These are phyloP conservation scores for Crambe crambe DNA, from an alignment of 37 sponge, comb jelly and placozoan genomes.

Conservation along the genomic window DNA sequence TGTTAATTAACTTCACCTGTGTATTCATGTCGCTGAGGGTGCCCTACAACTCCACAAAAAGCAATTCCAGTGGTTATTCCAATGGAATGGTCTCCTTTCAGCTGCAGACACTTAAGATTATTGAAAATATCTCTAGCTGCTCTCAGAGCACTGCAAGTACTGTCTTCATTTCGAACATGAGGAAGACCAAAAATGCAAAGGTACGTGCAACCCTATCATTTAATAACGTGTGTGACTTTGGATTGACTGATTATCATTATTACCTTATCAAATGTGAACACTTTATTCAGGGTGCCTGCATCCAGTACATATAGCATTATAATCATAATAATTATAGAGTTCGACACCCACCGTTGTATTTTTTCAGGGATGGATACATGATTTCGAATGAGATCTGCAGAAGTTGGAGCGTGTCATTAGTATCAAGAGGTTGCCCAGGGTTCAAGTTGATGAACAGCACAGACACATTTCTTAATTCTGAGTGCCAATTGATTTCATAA, in stretches of 20 bases:
- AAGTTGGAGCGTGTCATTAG: slow-evolving; percentile 33
- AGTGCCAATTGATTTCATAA: slow-evolving; percentile 79
- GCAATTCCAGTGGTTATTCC: slow-evolving; percentile 92
- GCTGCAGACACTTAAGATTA: slow-evolving; percentile 21
- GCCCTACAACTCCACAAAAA: slow-evolving; percentile 97
- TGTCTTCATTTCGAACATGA: slow-evolving; percentile 86
- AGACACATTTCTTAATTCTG: slow-evolving; percentile 86
- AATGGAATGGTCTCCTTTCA: slow-evolving; percentile 65
- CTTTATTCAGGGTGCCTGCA: slow-evolving; percentile 86
- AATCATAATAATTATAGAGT: neutral
- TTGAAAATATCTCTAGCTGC: slow-evolving; percentile 73
- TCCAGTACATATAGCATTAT: neutral
- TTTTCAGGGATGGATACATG: slow-evolving; percentile 41
- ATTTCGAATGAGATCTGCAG: slow-evolving; percentile 67
- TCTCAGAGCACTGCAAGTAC: slow-evolving; percentile 70
- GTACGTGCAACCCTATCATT: slow-evolving; percentile 85
- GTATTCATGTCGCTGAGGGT: slow-evolving; percentile 91
- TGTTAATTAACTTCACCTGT: slow-evolving; percentile 51
- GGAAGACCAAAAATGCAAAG: slow-evolving; percentile 95
- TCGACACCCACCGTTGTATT: slow-evolving; percentile 66
- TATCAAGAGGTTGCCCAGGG: slow-evolving; percentile 34
- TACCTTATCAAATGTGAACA: slow-evolving; percentile 96
- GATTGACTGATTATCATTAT: neutral
- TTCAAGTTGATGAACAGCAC: slow-evolving; percentile 88
- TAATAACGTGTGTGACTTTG: neutral